Evolutionary conservation across 2,797 vertebrate genomes (phyloP).

Genomic region (Prionace glauca): DNA sequence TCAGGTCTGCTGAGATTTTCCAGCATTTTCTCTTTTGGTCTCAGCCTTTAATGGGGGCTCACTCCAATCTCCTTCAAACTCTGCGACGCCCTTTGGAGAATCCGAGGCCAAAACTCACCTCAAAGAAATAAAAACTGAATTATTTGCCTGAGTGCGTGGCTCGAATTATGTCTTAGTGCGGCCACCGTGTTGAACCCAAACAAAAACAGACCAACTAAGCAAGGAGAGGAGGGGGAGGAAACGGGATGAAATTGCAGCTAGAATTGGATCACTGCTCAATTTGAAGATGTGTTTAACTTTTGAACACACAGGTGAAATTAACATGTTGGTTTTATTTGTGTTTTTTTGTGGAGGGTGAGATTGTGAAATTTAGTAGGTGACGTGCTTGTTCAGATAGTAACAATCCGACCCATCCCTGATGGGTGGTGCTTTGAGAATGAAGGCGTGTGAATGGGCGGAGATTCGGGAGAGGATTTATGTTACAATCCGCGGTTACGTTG

Average conservation of each 20-base stretch:
- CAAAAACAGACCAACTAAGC: background rate
- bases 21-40: too few species aligned
- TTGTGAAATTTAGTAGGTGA: background rate
- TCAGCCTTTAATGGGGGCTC: too few species aligned
- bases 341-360: too few species aligned
- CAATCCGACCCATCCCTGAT: background rate
- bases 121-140: background rate
- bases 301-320: background rate
- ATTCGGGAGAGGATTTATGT: too few species aligned
- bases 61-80: background rate
- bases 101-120: background rate
- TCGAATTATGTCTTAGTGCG: background rate
- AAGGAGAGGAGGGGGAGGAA: too few species aligned
- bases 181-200: background rate
- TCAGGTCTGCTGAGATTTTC: too few species aligned
- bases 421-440: background rate
- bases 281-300: background rate
- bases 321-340: background rate
- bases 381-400: background rate
- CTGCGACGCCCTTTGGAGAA: background rate
- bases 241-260: background rate
- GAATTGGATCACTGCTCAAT: background rate
- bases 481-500: background rate
- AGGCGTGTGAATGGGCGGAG: background rate
- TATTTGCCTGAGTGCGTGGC: background rate